Evolutionary conservation across 37 sponge, comb jelly and placozoan species (phyloP), one percentile per base, ranked within the genome.

Genomic region (Diacarnus erythraeanus): DNA sequence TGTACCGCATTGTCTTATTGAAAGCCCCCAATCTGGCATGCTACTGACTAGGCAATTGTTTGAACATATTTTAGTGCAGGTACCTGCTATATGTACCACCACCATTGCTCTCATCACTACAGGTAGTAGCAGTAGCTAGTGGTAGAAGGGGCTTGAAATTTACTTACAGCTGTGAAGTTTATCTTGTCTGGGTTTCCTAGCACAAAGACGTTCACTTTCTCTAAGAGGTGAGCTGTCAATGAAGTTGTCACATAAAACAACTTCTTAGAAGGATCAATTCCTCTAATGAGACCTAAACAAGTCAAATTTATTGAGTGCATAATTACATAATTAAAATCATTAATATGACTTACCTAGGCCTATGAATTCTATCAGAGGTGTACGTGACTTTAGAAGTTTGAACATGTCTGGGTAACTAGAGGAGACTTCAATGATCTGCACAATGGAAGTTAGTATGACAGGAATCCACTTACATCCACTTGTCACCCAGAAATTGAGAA

Each of bases 161-260:
- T 15, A 15, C 51, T 47, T 47, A 47, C 51, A 6, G 12, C 12
- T 47, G 6, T 12, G 20, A 63, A 27, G 8, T 59, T 54, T 2
- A 57, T 29, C 60, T 8, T 1, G 76, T 79, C 79, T 30, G 69
- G 38, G 38, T 69, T 79, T 9, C 87, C 87, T 21, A 76, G 38
- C 1, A 77, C 68, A 1, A 87, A 57, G 0, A 81, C 71, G 27
- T 87, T 87, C 35, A 87, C 87, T 35, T 34, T 68, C 25, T 68
- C 60, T 51, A 79, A 38, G 1, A n/a, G 34, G 21, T 68, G 38
- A 6, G 30, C 25, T 23, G 26, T 18, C 23, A 38, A 30, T 58
- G 93, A 89, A 29, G 93, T 81, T 37, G 74, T 77, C 21, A 92
- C 69, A 47, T 89, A 89, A 59, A 86, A 75, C 44, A 78, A 21